Evolutionary conservation across 2,797 vertebrate species (phyloP), one percentile per base, ranked within the genome.

Genomic region (Jordanella pulchra): DNA sequence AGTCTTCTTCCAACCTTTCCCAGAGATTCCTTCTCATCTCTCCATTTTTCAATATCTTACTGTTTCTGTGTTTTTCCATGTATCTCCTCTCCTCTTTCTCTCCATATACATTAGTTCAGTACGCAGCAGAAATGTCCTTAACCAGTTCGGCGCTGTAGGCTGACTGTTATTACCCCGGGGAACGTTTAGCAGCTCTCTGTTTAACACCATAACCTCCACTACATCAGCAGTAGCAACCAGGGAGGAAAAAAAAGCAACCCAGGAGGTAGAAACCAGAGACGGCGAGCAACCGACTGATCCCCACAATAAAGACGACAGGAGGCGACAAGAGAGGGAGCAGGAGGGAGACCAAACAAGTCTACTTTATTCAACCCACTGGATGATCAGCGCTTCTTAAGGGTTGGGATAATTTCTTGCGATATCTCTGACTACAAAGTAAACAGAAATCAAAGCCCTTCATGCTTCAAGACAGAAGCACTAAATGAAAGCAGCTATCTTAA

Each of bases 181-280:
- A 95, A 81, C 91, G 82, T 93, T 94, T 93, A 94, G 91, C 91
- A 90, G 89, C 91, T 91, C 88, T 77, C 79, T 92, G 92, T 94
- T 94, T 94, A 94, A 95, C 93, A 94, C 91, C 90, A 86, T 90
- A 93, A 91, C 93, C 93, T 91, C 84, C 76, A 82, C 90, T 91
- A 89, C 87, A 89, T 88, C 89, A 87, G 90, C 86, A 76, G 84
- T 86, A 65, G 86, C 89, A 88, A 85, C 76, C 70, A 78, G 83
- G 78, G 65, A 83, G 84, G 86, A 81, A 86, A 89, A 39, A n/a
- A 44, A 61, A 60, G 35, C 35, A 39, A 91, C 80, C 89, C 83
- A 64, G 84, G 83, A 92, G 89, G 88, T 82, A 85, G 89, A 91
- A 91, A 93, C 82, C 69, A 75, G 86, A 93, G 89, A 90, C 67